Evolutionary conservation across 2,113 vertebrate species (phyloP), one percentile per base, ranked within the genome.

Genomic region (Eleginops maclovinus): DNA sequence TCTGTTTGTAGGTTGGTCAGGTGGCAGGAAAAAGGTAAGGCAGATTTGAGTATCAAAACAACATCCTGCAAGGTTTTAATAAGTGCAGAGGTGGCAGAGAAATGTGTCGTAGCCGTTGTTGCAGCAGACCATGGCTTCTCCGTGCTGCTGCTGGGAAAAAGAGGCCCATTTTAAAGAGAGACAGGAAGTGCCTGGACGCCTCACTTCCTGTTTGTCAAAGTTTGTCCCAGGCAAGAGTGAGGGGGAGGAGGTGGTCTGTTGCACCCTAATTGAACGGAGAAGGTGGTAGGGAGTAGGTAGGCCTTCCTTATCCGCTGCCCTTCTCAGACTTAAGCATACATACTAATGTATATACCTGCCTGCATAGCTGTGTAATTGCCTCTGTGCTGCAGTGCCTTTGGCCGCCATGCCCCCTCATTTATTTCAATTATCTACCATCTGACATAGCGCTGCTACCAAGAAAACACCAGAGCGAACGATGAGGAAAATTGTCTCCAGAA

Each of bases 131-230:
- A 22, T 9, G 9, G 24, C 54, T 78, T 55, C 43, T 84, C 50
- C 8, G 19, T 12, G 24, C 66, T 60, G 51, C 75, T 53, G 74
- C 77, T 89, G 60, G 79, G 77, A 90, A 92, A 75, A 79, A 77
- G 87, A 83, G 77, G 73, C 86, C 82, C 79, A 69, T 84, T 91
- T 50, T 85, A 64, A 78, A 77, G 82, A 77, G 81, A 88, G 86
- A 85, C 79, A 75, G 91, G 87, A 93, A 92, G 88, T 85, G 74
- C 51, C 70, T 81, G 62, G 92, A 89, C 81, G 90, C 78, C 91
- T 89, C 86, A 91, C 87, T 93, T 93, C 88, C 91, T 93, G 89
- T 92, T 90, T 90, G 75, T 87, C 2, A 41, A 36, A 79, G 82
- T 85, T 91, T 91, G 77, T 87, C 87, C 55, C 65, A 59, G 54